A percentile compares a stretch with the other conserved stretches of the same genome.
Evolutionary conservation across 2,113 vertebrate species (phyloP).

Genomic region (Eolophus roseicapilla): DNA sequence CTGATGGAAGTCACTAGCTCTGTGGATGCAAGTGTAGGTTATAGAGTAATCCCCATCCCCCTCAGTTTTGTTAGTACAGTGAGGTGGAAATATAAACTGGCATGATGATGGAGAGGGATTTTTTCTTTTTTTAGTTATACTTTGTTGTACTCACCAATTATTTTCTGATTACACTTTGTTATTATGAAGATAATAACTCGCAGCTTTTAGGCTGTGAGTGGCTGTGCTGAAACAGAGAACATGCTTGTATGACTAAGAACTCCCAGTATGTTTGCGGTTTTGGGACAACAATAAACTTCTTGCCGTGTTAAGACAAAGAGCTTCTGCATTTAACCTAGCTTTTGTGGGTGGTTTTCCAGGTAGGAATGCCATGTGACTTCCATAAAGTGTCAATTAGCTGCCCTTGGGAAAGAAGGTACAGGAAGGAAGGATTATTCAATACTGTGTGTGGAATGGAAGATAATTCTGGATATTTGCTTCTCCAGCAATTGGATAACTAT

Average conservation of each 20-base stretch:
- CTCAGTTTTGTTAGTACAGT: neutral
- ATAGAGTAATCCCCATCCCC: neutral
- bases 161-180: neutral
- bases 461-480: neutral
- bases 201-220: neutral
- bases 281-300: neutral
- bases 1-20: neutral
- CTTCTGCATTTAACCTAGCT: neutral
- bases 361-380: neutral
- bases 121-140: neutral
- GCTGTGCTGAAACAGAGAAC: neutral
- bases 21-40: fast-evolving
- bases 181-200: neutral
- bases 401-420: neutral
- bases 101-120: neutral
- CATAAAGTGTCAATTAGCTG: neutral
- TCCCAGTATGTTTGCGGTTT: neutral
- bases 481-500: neutral
- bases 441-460: neutral
- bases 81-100: neutral
- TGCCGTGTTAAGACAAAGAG: neutral
- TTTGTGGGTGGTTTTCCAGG: neutral
- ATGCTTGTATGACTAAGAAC: neutral
- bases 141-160: neutral
- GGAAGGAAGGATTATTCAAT: neutral